Base-by-base conservation (phyloP, 2,113 vertebrate species). In the Parotia lawesii region DNA sequence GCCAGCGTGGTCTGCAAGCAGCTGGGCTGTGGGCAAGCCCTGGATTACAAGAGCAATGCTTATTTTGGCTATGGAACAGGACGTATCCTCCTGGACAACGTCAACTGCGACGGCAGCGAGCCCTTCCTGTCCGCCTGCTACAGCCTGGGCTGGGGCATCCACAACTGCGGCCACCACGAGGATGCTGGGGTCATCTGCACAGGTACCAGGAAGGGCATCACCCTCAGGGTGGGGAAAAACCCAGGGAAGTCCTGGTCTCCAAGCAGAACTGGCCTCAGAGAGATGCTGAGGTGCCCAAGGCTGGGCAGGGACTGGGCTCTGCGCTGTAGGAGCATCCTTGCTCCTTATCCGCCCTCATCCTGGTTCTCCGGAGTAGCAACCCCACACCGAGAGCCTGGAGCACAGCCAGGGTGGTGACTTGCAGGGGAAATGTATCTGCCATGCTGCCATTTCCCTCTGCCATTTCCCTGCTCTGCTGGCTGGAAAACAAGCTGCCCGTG, bases 151-250 rank as follows among this genome's bases (percentile, higher is more conserved):
- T 99, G 99, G 99, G 98, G 98, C 11, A 98, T 98, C 91, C 98
- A 99, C 85, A 99, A 99, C 98, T 99, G 99, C 1, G 98, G 99
- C 11, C 99, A 99, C 93, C 99, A 99, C 0, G 99, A 99, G 96
- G 99, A 99, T 0, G 99, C 99, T 0, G 99, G 99, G 3, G 99
- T 98, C 71, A 95, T 98, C 91, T 99, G 99, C 85, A 66, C 97
- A 89, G 98, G 99, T 99, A 85, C 33, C 1, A 3, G 73, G 58
- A 77, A 95, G 31, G 37, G 20, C 92, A 56, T 22, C 3, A 2
- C 37, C 65, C 11, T 27, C 2, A 0, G 67, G 48, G 8, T 31
- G 4, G 22, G 12, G 23, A 1, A 16, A 64, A 19, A 5, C 11
- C 12, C 40, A 9, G 22, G 42, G 11, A 15, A 1, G 5, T 8